phyloP scores from a whole-genome alignment of 2,888 invertebrate species.

The Blastobasis lacticolella region DNA sequence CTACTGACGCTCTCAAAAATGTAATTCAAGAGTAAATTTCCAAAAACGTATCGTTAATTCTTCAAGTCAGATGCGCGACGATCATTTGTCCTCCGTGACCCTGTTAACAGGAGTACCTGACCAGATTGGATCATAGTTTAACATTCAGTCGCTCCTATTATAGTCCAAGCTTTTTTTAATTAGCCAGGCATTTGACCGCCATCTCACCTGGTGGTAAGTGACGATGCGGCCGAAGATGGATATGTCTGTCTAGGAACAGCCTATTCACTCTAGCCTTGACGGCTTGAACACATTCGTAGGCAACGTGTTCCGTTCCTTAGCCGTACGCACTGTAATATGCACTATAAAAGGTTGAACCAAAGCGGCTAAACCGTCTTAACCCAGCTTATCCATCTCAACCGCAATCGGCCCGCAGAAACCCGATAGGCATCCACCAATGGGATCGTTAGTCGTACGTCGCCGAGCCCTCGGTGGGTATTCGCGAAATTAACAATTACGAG shows the following conservation, averaged over 20 bases:
- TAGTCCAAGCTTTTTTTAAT: neutral
- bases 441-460: slow-evolving; percentile 64
- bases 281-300: neutral
- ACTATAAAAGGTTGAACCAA: neutral
- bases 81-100: no score
- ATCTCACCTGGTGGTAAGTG: neutral
- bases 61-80: no score
- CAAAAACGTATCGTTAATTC: no score
- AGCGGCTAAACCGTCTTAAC: neutral
- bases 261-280: no score
- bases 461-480: slow-evolving; percentile 64
- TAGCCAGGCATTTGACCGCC: neutral
- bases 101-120: no score
- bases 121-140: no score
- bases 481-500: slow-evolving; percentile 70
- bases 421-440: slow-evolving; percentile 69
- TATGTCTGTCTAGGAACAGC: neutral
- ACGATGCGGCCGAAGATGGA: neutral
- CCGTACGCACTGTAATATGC: neutral
- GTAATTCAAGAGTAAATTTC: no score
- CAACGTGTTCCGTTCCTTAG: neutral
- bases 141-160: no score
- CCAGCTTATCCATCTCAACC: slow-evolving; percentile 20
- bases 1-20: no score
- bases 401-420: slow-evolving; percentile 49